These are phyloP conservation scores for Prunella himalayana DNA, from an alignment of 2,113 vertebrate species.

Conservation along the genomic window DNA sequence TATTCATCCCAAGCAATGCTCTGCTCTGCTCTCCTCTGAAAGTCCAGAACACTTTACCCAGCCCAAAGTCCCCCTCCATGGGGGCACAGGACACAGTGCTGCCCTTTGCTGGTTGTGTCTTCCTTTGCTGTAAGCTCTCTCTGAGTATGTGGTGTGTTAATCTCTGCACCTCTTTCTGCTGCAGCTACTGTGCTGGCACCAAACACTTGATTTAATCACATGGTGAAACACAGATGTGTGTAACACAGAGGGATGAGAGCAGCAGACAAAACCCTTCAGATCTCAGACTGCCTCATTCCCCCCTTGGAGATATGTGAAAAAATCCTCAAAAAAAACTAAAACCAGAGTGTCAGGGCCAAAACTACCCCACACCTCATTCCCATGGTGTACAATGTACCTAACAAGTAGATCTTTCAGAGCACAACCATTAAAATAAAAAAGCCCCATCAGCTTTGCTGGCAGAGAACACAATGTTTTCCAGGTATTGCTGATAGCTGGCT, in stretches of 20 bases:
- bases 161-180: neutral
- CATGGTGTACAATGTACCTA: neutral
- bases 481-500: constrained; percentile 1
- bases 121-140: neutral
- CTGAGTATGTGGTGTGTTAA: neutral
- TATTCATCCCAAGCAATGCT: neutral
- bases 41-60: neutral
- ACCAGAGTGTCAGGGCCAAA: neutral
- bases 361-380: neutral
- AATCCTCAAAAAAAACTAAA: neutral
- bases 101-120: neutral
- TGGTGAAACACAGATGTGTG: neutral
- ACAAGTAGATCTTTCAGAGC: constrained; percentile 36
- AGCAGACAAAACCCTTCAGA: neutral
- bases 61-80: neutral
- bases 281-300: rapidly evolving
- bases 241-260: neutral
- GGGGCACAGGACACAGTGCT: neutral
- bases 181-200: neutral
- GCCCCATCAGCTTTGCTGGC: constrained; percentile 2
- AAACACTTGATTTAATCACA: neutral
- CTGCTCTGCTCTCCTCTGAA: neutral
- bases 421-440: neutral
- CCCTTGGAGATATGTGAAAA: neutral
- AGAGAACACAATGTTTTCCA: neutral